A percentile compares a stretch with the other conserved stretches of the same genome.
These are phyloP conservation scores for Centruroides vittatus DNA, from an alignment of 1,140 invertebrate species.

Conservation along the genomic window DNA sequence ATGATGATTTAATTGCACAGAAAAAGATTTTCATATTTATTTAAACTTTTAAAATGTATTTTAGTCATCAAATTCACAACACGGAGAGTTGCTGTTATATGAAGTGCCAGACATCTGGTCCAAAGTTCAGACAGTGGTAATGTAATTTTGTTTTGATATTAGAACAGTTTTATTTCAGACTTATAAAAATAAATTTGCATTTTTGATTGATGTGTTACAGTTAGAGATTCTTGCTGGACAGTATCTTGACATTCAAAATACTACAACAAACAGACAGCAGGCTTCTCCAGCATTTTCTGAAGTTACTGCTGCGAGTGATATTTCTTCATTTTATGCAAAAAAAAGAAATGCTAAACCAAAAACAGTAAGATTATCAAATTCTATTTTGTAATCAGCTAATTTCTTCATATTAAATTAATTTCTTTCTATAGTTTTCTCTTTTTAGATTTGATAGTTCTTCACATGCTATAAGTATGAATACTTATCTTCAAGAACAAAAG, in stretches of 20 bases:
- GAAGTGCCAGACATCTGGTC: slow-evolving; percentile 73
- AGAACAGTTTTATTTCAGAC: not conserved
- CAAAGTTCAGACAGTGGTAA: slow-evolving; percentile 71
- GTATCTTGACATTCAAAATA: slow-evolving; percentile 66
- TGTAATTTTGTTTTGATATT: slow-evolving; percentile 19
- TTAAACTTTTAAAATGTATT: not conserved
- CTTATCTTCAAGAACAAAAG: slow-evolving; percentile 43
- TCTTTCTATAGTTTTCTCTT: slow-evolving; percentile 23
- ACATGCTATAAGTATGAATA: slow-evolving; percentile 51
- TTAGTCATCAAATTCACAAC: no score
- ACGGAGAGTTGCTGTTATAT: slow-evolving; percentile 32
- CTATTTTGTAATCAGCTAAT: no score
- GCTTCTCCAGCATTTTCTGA: slow-evolving; percentile 38
- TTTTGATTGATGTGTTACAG: slow-evolving; percentile 34
- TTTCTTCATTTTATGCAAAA: slow-evolving; percentile 47
- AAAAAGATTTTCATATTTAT: not conserved
- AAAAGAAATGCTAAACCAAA: slow-evolving; percentile 45
- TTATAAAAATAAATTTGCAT: slow-evolving; percentile 6
- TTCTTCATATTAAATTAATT: no score
- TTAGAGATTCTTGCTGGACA: slow-evolving; percentile 54
- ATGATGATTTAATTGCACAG: no score
- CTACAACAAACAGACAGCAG: slow-evolving; percentile 41
- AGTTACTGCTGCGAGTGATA: slow-evolving; percentile 36
- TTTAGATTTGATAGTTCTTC: slow-evolving; percentile 69
- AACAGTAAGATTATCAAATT: slow-evolving; percentile 20